These are phyloP conservation scores for Lissonota sp. DNA, from an alignment of 2,888 invertebrate genomes.

Conservation along the genomic window DNA sequence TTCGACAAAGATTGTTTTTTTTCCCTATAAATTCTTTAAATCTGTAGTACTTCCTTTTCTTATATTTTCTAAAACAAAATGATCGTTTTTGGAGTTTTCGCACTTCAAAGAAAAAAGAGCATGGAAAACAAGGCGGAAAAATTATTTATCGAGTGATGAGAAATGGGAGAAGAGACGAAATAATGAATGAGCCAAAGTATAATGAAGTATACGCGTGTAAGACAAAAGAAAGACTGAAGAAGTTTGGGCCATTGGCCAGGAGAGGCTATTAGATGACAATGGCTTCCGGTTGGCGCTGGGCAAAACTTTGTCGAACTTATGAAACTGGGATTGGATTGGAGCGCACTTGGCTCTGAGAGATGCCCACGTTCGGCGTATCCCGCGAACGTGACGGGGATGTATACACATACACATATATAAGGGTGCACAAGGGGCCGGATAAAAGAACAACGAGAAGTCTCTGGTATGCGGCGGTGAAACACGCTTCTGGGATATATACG, in stretches of 20 bases:
- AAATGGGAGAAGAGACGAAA: not conserved
- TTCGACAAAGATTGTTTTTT: too few relatives aligned
- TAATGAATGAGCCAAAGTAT: conserved; percentile 11
- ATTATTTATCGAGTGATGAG: not conserved
- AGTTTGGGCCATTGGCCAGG: not conserved
- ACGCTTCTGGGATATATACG: conserved; percentile 71
- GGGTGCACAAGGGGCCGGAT: conserved; percentile 44
- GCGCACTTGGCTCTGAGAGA: conserved; percentile 60
- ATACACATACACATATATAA: conserved; percentile 25
- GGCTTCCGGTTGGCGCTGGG: conserved; percentile 67
- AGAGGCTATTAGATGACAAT: conserved; percentile 76
- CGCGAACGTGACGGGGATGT: conserved; percentile 31
- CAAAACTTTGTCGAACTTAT: conserved; percentile 79
- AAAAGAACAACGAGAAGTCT: conserved; percentile 46
- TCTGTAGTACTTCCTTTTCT: too few relatives aligned
- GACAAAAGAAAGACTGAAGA: conserved; percentile 1
- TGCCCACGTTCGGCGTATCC: conserved; percentile 54
- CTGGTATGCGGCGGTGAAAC: conserved; percentile 34
- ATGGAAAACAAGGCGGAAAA: conserved; percentile 34
- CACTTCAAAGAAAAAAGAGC: conserved; percentile 26
- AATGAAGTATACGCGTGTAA: not conserved
- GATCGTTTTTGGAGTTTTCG: too few relatives aligned
- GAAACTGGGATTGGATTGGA: conserved; percentile 79
- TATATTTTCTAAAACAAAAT: too few relatives aligned
- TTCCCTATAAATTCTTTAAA: too few relatives aligned